Percentiles rank a stretch among this genome's conserved stretches.
phyloP scores from a whole-genome alignment of 1,140 invertebrate genomes.

The Ridgeia piscesae region DNA sequence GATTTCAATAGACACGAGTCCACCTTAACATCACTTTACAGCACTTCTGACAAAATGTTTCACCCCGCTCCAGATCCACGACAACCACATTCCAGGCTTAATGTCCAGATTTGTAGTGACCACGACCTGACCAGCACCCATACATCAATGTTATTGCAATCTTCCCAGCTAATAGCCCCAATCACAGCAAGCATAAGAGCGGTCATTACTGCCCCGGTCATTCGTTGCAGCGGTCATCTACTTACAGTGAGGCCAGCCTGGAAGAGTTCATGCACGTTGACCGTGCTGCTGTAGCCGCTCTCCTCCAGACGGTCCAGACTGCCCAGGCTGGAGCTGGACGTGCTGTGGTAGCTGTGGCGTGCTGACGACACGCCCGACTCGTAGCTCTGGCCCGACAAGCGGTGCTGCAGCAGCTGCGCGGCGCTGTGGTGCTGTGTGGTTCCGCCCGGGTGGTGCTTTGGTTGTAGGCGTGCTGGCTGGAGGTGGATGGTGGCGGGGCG shows the following conservation, averaged over 20 bases:
- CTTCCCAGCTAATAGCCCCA: background rate
- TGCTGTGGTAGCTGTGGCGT: slow-evolving; percentile 63
- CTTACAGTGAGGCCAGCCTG: slow-evolving; percentile 63
- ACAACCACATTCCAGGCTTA: background rate
- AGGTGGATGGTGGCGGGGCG: background rate
- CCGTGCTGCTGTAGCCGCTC: slow-evolving; percentile 52
- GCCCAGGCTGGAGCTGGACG: slow-evolving; percentile 62
- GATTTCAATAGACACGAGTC: background rate
- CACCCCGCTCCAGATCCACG: background rate
- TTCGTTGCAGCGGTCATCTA: slow-evolving; percentile 20
- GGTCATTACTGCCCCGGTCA: background rate
- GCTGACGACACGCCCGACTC: slow-evolving; percentile 60
- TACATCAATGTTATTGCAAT: background rate
- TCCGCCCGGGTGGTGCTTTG: no score
- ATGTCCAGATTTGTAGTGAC: background rate
- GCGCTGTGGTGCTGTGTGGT: slow-evolving; percentile 23
- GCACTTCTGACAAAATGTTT: background rate
- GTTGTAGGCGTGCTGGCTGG: no score
- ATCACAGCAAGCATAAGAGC: background rate
- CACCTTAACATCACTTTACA: background rate
- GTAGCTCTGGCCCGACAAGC: slow-evolving; percentile 61
- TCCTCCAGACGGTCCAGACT: slow-evolving; percentile 60
- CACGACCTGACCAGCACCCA: background rate
- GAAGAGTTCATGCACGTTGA: slow-evolving; percentile 65
- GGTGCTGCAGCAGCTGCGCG: slow-evolving; percentile 31